Conservation (phyloP, 2,113 vertebrate genomes). For the Dolichotis patagonum region DNA sequence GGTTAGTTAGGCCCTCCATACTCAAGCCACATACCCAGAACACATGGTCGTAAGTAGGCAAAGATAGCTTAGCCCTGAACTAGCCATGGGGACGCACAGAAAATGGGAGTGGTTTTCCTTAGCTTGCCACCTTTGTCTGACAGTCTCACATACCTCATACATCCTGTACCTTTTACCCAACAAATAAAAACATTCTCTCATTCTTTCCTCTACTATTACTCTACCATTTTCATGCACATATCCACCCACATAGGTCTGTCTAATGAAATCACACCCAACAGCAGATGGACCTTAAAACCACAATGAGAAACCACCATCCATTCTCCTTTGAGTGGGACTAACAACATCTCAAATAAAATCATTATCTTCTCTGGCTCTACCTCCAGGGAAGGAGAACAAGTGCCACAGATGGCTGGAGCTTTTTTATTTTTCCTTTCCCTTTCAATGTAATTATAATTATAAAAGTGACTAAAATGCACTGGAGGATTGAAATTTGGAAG, state of each 20-base stretch:
- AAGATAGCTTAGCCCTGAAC: neutral
- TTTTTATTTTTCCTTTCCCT: neutral
- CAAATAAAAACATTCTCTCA: neutral
- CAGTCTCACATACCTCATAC: neutral
- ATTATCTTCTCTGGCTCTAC: constrained; percentile 42
- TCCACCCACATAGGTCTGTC: neutral
- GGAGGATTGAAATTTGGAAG: constrained; percentile 55
- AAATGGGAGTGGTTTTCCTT: neutral
- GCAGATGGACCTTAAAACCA: constrained; percentile 49
- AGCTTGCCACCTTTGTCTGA: neutral
- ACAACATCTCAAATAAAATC: constrained; percentile 38
- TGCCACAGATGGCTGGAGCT: constrained; percentile 60
- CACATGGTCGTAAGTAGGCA: neutral
- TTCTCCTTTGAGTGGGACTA: neutral
- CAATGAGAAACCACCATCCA: constrained; percentile 40
- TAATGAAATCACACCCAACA: constrained; percentile 40
- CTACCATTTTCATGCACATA: neutral
- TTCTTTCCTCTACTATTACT: neutral
- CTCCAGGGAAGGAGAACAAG: constrained; percentile 66
- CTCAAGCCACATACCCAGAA: neutral
- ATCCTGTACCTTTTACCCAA: neutral
- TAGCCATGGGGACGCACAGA: too few species aligned
- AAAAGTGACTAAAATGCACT: constrained; percentile 67
- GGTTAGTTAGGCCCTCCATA: neutral
- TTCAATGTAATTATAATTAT: constrained; percentile 64